Evolutionary conservation across 2,113 vertebrate genomes (phyloP).

Genomic region (Beaufortia kweichowensis): DNA sequence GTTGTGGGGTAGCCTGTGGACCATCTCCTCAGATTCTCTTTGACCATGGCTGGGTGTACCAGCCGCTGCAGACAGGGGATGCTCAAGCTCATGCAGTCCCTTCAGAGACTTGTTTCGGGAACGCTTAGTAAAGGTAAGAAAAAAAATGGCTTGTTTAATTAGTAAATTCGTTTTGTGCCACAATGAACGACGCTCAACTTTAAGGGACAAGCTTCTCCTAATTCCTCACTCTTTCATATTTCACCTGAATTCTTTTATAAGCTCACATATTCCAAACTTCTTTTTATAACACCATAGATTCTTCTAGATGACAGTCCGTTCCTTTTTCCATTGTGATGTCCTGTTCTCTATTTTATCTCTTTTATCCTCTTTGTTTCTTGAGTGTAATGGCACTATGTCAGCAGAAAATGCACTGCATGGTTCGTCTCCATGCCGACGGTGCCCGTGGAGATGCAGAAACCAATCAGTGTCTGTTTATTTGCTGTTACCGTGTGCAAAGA

Average conservation of each 20-base stretch:
- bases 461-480: conserved; percentile 30
- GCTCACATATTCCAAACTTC: neutral
- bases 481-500: conserved; percentile 10
- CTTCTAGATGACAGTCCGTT: neutral
- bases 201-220: too few relatives aligned
- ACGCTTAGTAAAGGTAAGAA: conserved; percentile 91
- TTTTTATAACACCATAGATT: neutral
- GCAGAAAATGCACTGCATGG: conserved; percentile 40
- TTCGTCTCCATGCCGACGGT: conserved; percentile 23
- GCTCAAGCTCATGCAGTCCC: conserved; percentile 85
- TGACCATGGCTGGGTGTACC: conserved; percentile 85
- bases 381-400: conserved; percentile 23
- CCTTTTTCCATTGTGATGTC: neutral
- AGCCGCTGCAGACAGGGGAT: conserved; percentile 86
- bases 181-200: too few relatives aligned
- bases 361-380: conserved; percentile 3
- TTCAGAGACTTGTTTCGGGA: conserved; percentile 87
- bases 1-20: neutral
- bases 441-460: conserved; percentile 12
- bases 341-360: neutral
- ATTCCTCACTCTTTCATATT: neutral
- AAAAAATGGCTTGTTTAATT: too few relatives aligned
- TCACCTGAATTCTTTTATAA: neutral
- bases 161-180: too few relatives aligned
- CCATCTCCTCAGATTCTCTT: conserved; percentile 20